Conservation (phyloP, 2,888 invertebrate genomes). For the Drosophila acutilabella region DNA sequence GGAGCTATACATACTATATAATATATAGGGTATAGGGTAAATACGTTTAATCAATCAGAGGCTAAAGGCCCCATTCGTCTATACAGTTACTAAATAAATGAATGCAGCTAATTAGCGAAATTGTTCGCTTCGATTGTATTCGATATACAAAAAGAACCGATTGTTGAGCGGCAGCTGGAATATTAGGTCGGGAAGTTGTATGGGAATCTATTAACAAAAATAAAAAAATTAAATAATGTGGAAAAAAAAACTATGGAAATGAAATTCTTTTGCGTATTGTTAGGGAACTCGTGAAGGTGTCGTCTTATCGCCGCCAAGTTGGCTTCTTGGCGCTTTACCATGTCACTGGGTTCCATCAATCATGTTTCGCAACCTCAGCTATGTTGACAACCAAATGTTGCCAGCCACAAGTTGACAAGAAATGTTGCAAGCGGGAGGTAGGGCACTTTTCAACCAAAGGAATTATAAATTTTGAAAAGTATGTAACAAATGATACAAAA, state of each 20-base stretch:
- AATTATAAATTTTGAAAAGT: too few relatives aligned
- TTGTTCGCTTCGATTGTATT: conserved; percentile 53
- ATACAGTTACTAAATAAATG: conserved; percentile 17
- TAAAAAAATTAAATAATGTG: not conserved
- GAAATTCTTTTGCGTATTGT: conserved; percentile 16
- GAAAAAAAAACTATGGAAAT: conserved; percentile 2
- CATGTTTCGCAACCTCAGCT: conserved; percentile 35
- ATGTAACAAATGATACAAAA: too few relatives aligned
- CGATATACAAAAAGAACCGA: conserved; percentile 22
- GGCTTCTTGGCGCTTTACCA: conserved; percentile 39
- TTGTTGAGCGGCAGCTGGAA: conserved; percentile 23
- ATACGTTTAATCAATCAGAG: conserved; percentile 32
- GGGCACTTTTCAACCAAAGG: too few relatives aligned
- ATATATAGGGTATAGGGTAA: conserved; percentile 5
- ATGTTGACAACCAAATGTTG: conserved; percentile 36
- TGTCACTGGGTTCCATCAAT: conserved; percentile 42
- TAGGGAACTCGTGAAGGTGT: conserved; percentile 17
- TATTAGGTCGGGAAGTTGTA: not conserved
- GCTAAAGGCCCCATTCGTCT: conserved; percentile 34
- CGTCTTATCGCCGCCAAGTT: conserved; percentile 31
- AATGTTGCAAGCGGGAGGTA: not conserved
- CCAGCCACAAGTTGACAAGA: conserved; percentile 10
- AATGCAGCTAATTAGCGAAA: conserved; percentile 67
- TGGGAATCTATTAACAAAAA: conserved; percentile 6
- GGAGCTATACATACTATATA: conserved; percentile 18